Base-by-base conservation (phyloP, 2,888 invertebrate species). In the Ectobius pallidus region DNA sequence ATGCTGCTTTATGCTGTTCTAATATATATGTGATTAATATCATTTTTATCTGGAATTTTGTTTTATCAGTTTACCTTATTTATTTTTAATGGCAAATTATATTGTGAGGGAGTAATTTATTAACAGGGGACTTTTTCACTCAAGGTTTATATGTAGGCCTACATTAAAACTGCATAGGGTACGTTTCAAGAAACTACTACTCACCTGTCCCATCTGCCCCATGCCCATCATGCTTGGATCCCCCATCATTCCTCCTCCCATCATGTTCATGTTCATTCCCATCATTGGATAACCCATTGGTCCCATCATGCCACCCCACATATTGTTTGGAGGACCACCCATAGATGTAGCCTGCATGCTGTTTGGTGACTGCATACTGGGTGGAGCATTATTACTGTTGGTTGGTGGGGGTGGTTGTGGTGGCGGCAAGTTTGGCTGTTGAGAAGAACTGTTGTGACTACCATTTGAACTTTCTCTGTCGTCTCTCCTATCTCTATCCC, bases 141-240 rank as follows among this genome's bases (percentile, higher is more conserved):
- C n/a, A n/a, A n/a, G n/a, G n/a, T n/a, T n/a, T n/a, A n/a, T n/a
- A n/a, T n/a, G n/a, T n/a, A n/a, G n/a, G n/a, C n/a, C n/a, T n/a
- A n/a, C n/a, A n/a, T n/a, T n/a, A n/a, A n/a, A n/a, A n/a, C n/a
- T n/a, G n/a, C n/a, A n/a, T n/a, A n/a, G n/a, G n/a, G n/a, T n/a
- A n/a, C n/a, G n/a, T n/a, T n/a, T n/a, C n/a, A n/a, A n/a, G n/a
- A n/a, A n/a, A n/a, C n/a, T n/a, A 63, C 20, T 32, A 49, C 74
- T 67, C 52, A 72, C 70, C 68, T 69, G 71, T 44, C 76, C 74
- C 71, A 79, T 79, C 73, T 85, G 86, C 71, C 84, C 84, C 82
- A 86, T 84, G 11, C 84, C 80, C 86, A 90, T 87, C 84, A 89
- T 86, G 71, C 85, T 84, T 6, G 90, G 89, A 80, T 91, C 90